Evolutionary conservation across 2,888 invertebrate genomes (phyloP).

Genomic region (Plebejus melissa): DNA sequence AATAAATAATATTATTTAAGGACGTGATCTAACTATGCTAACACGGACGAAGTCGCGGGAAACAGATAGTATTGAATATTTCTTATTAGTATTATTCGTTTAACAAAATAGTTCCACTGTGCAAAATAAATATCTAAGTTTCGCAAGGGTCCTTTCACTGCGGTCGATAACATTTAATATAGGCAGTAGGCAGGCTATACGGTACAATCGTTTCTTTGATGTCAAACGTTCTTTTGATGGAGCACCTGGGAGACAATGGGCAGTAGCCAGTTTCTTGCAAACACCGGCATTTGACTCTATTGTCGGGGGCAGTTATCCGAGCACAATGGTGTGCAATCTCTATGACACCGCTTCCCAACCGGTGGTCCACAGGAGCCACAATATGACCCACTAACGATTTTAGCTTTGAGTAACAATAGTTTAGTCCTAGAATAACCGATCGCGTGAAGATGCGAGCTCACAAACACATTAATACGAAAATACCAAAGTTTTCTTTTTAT

Average conservation of each 20-base stretch:
- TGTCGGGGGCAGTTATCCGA: constrained; percentile 22
- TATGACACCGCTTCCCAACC: neutral
- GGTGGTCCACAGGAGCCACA: neutral
- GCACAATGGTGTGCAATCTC: constrained; percentile 21
- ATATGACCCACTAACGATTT: neutral
- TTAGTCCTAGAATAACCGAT: neutral
- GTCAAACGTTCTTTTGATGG: constrained; percentile 11
- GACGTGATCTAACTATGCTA: no score
- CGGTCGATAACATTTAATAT: constrained; percentile 18
- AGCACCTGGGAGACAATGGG: constrained; percentile 13
- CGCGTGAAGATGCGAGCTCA: neutral
- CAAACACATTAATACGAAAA: neutral
- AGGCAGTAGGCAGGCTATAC: neutral
- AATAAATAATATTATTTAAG: no score
- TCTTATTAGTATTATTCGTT: no score
- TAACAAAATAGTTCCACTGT: neutral
- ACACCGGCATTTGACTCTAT: constrained; percentile 22
- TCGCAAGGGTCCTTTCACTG: neutral
- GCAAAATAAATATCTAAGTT: neutral
- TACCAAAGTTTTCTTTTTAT: no score
- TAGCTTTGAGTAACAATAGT: neutral
- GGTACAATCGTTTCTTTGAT: constrained; percentile 1
- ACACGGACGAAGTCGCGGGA: no score
- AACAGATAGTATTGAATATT: no score
- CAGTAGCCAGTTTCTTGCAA: constrained; percentile 22